phyloP scores from a whole-genome alignment of 2,797 vertebrate species.

The Danio albolineatus region DNA sequence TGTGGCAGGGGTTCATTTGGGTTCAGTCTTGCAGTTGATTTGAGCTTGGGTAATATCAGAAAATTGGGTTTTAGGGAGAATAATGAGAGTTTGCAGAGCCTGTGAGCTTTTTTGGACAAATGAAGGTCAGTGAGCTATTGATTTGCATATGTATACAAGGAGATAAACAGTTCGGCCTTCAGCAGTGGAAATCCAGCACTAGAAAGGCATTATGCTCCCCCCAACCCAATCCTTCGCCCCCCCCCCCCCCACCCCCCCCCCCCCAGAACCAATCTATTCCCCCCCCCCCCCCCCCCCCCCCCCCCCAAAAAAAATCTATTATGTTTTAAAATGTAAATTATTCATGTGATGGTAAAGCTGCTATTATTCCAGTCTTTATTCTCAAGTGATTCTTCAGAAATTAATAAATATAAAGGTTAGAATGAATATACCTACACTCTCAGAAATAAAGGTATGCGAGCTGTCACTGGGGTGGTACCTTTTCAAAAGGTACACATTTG shows the following conservation, averaged over 20 bases:
- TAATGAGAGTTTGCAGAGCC: background rate
- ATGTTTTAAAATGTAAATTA: background rate
- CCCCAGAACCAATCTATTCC: no score
- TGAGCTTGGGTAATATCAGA: background rate
- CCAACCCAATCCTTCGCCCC: no score
- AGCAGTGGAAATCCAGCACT: background rate
- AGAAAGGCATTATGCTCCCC: background rate
- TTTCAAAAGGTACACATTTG: no score
- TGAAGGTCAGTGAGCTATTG: slow-evolving; percentile 22
- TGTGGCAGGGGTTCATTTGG: background rate
- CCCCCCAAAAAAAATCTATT: background rate
- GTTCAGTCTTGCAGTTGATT: background rate
- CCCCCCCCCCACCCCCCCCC: background rate
- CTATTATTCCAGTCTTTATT: background rate
- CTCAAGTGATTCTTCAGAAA: background rate
- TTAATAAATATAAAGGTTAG: no score
- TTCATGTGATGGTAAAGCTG: background rate
- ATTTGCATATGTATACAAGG: slow-evolving; percentile 23
- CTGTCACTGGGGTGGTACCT: no score
- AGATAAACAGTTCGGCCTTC: slow-evolving; percentile 16
- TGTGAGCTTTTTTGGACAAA: slow-evolving; percentile 23
- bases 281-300: background rate
- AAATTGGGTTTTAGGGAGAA: background rate
- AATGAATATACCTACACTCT: no score
- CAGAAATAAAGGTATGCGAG: no score